Conservation (phyloP, 2,113 vertebrate species). For the Furnarius figulus region DNA sequence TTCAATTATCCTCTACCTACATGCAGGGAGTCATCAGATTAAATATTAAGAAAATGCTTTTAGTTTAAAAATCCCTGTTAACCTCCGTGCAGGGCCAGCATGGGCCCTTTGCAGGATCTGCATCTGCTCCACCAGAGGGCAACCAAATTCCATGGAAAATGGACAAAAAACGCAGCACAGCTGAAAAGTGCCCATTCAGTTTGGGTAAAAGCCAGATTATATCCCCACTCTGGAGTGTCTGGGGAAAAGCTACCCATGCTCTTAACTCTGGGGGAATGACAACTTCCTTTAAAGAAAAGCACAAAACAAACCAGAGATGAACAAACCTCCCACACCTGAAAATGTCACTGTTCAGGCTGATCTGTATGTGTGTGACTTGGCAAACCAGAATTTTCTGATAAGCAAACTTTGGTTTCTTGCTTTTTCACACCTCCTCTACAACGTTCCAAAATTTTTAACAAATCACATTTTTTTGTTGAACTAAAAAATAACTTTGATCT, state of each 20-base stretch:
- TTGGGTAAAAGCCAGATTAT: not conserved
- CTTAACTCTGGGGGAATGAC: not conserved
- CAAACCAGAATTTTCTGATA: not conserved
- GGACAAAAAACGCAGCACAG: not conserved
- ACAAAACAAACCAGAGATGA: not conserved
- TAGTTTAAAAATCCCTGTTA: not conserved
- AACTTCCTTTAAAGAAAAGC: not conserved
- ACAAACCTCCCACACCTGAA: not conserved
- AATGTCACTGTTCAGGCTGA: not conserved
- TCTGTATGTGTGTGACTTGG: not conserved
- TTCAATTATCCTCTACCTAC: not conserved
- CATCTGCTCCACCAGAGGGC: slow-evolving; percentile 78
- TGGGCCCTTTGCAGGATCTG: not conserved
- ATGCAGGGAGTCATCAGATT: not conserved
- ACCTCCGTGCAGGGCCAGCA: not conserved
- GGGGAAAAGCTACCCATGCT: not conserved
- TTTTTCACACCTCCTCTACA: not conserved
- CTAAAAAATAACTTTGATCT: not conserved
- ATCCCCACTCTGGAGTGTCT: not conserved
- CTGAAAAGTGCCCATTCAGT: not conserved
- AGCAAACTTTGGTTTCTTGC: not conserved
- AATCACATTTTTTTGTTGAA: accelerated
- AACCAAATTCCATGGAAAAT: slow-evolving; percentile 46
- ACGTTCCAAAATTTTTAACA: not conserved
- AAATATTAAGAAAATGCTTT: not conserved